These are phyloP conservation scores for Dryadula phaetusa DNA, from an alignment of 2,888 invertebrate species.

Conservation along the genomic window DNA sequence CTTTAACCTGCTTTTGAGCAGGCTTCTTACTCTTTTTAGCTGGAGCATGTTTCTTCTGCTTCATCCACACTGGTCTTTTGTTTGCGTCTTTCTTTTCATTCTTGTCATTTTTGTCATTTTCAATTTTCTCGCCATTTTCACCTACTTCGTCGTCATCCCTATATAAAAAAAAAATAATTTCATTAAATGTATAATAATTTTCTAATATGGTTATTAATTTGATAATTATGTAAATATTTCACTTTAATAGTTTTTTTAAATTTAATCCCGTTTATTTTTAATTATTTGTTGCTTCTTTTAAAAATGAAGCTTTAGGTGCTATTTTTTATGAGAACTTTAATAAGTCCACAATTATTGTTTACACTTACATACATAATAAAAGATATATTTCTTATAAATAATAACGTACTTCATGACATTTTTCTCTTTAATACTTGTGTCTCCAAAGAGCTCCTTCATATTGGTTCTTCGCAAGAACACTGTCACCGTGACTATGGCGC, in stretches of 20 bases:
- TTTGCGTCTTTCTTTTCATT: constrained; percentile 75
- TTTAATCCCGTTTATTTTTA: too few species aligned
- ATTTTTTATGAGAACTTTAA: too few species aligned
- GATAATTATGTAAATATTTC: too few species aligned
- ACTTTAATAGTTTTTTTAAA: too few species aligned
- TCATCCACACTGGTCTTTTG: constrained; percentile 93
- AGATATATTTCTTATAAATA: not conserved
- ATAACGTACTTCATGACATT: constrained; percentile 80
- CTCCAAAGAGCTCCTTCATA: constrained; percentile 93
- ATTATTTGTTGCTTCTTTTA: too few species aligned
- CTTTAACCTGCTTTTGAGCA: constrained; percentile 62
- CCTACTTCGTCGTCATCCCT: constrained; percentile 79
- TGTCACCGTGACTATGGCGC: constrained; percentile 98
- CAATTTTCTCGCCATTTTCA: constrained; percentile 69
- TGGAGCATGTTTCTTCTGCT: constrained; percentile 84
- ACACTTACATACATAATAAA: too few species aligned
- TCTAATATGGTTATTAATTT: too few species aligned
- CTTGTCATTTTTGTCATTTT: constrained; percentile 75
- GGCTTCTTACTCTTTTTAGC: constrained; percentile 87
- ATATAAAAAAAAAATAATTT: too few species aligned
- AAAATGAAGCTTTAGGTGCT: too few species aligned
- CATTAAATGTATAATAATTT: too few species aligned
- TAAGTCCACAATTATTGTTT: too few species aligned
- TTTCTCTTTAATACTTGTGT: constrained; percentile 88
- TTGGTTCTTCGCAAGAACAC: constrained; percentile 92